phyloP scores from a whole-genome alignment of 2,888 invertebrate species.

The Mesorhabditis belari region DNA sequence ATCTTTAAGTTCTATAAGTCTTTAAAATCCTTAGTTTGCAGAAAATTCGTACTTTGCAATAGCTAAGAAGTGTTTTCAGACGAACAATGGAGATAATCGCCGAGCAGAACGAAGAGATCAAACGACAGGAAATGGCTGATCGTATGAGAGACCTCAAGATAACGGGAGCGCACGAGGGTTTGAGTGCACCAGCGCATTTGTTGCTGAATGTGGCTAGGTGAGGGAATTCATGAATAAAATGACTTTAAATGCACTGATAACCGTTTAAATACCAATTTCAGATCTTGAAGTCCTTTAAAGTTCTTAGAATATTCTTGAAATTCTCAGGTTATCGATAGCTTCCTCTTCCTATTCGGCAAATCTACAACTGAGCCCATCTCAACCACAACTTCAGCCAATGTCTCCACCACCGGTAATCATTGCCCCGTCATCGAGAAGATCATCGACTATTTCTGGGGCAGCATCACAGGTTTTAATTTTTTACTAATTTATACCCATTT shows the following conservation, averaged over 20 bases:
- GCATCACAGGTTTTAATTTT: too few relatives aligned
- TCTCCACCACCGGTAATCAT: neutral
- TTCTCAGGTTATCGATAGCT: neutral
- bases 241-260: neutral
- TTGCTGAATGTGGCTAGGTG: constrained; percentile 34
- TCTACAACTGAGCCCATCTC: too few relatives aligned
- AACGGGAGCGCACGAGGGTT: constrained; percentile 25
- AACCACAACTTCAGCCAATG: neutral
- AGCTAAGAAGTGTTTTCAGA: constrained; percentile 7
- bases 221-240: neutral
- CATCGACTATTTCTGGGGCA: neutral
- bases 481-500: too few relatives aligned
- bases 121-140: constrained; percentile 21
- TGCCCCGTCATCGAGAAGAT: neutral
- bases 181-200: constrained; percentile 22
- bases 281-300: neutral
- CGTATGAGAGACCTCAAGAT: constrained; percentile 7
- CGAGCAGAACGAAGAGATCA: constrained; percentile 47
- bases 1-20: neutral
- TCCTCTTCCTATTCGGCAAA: neutral
- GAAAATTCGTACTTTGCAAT: too few relatives aligned
- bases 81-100: constrained; percentile 52
- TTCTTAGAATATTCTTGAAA: too few relatives aligned
- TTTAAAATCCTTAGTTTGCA: constrained; percentile 1
- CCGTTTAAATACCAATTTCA: neutral